phyloP scores from a whole-genome alignment of 2,888 invertebrate genomes.

The Drosophila austrosaltans region DNA sequence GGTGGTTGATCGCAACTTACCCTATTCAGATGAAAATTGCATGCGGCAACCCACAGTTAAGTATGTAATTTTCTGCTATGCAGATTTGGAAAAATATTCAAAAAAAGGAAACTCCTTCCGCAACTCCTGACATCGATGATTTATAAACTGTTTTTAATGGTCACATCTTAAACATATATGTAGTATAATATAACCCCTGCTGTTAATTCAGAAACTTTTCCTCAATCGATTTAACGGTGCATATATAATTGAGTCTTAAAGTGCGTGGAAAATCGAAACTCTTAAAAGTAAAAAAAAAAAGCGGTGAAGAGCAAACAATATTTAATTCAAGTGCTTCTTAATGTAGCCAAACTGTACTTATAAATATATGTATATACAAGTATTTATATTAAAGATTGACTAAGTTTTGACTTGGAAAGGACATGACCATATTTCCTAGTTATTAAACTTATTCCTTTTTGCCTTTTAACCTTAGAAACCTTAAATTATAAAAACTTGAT shows the following conservation, averaged over 20 bases:
- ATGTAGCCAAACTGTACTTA: neutral
- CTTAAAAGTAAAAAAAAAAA: neutral
- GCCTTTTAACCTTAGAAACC: conserved; percentile 19
- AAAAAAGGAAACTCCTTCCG: neutral
- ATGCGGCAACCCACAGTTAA: conserved; percentile 67
- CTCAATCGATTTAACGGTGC: conserved; percentile 64
- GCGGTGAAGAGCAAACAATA: neutral
- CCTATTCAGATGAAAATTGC: conserved; percentile 44
- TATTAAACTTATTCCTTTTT: neutral
- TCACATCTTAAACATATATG: conserved; percentile 26
- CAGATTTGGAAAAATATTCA: conserved; percentile 34
- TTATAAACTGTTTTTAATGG: conserved; percentile 70
- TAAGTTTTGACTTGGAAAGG: too few species aligned
- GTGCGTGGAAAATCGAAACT: conserved; percentile 32
- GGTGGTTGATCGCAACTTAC: conserved; percentile 24
- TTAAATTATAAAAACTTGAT: too few species aligned
- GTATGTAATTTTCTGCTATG: conserved; percentile 53
- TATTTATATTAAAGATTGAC: too few species aligned
- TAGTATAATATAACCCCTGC: conserved; percentile 29
- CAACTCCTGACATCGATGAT: conserved; percentile 57
- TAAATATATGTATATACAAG: too few species aligned
- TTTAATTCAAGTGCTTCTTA: neutral
- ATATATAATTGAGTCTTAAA: conserved; percentile 54
- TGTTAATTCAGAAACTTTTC: conserved; percentile 23
- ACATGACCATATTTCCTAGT: neutral